Evolutionary conservation across 1,140 invertebrate species (phyloP).

Genomic region (Drosophila aff.): DNA sequence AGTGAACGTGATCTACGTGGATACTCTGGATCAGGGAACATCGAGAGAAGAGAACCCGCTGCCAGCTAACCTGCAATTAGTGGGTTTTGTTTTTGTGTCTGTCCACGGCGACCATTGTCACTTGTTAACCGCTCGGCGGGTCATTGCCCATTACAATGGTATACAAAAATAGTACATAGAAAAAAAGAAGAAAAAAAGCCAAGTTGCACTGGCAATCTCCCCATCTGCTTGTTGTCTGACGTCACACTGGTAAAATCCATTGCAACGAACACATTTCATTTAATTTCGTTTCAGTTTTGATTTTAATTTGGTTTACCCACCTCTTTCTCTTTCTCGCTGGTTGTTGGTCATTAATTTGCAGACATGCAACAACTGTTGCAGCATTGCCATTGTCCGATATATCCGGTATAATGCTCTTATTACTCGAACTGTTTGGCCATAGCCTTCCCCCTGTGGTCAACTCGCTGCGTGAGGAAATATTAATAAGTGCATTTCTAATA

Average conservation of each 20-base stretch:
- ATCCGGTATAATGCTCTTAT: conserved; percentile 42
- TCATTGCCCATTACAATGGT: conserved; percentile 61
- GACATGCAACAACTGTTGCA: conserved; percentile 67
- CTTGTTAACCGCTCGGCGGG: conserved; percentile 50
- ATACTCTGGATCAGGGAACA: conserved; percentile 23
- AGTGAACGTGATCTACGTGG: conserved; percentile 21
- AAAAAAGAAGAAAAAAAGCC: background rate
- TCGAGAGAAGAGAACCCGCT: conserved; percentile 17
- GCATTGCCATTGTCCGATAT: conserved; percentile 41
- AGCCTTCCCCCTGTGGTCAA: conserved; percentile 20
- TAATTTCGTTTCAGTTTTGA: conserved; percentile 70
- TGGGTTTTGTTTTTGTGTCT: conserved; percentile 10
- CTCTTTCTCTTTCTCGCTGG: conserved; percentile 11
- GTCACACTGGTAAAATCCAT: conserved; percentile 57
- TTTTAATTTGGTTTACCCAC: conserved; percentile 54
- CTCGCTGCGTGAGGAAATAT: conserved; percentile 65
- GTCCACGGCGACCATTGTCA: conserved; percentile 52
- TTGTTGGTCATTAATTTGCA: conserved; percentile 70
- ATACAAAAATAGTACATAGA: conserved; percentile 14
- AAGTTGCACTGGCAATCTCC: conserved; percentile 16
- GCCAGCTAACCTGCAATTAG: conserved; percentile 42
- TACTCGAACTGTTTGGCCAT: conserved; percentile 24
- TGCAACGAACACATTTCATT: conserved; percentile 55
- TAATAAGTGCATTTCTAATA: conserved; percentile 76
- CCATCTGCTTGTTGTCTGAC: conserved; percentile 37